Conservation (phyloP, 2,888 invertebrate species). For the Stenodera caucasica region DNA sequence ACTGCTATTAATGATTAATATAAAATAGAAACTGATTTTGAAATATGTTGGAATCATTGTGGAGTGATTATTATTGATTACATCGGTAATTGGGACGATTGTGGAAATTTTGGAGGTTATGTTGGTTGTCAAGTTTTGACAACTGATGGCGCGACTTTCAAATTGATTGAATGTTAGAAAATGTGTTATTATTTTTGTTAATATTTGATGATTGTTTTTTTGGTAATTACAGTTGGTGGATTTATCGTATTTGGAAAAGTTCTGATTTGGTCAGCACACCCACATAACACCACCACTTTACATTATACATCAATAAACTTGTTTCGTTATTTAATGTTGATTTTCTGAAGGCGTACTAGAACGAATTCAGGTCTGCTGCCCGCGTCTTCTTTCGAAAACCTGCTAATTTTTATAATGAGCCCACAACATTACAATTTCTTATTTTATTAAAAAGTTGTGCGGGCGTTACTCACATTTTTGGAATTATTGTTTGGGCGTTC, state of each 20-base stretch:
- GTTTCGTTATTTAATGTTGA: slow-evolving; percentile 29
- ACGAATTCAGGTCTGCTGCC: slow-evolving; percentile 32
- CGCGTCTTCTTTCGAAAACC: slow-evolving; percentile 33
- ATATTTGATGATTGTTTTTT: neutral
- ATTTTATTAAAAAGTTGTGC: slow-evolving; percentile 23
- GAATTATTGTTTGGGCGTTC: slow-evolving; percentile 29
- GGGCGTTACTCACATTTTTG: slow-evolving; percentile 30
- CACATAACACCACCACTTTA: slow-evolving; percentile 1
- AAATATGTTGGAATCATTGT: neutral
- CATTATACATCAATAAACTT: slow-evolving; percentile 27
- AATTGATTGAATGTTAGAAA: neutral
- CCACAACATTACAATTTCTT: slow-evolving; percentile 33
- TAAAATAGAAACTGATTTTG: neutral
- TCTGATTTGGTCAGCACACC: neutral
- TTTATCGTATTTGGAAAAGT: neutral
- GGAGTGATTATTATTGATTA: neutral
- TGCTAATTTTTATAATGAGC: slow-evolving; percentile 33
- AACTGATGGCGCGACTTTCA: neutral
- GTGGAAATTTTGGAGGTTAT: neutral
- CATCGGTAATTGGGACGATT: neutral
- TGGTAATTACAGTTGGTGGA: no score
- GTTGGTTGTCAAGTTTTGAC: slow-evolving; percentile 3
- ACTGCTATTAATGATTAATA: slow-evolving; percentile 1
- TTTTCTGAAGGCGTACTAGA: slow-evolving; percentile 27
- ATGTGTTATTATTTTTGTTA: no score